Conservation (phyloP, 35 echinoderm and acorn worm species). For the Ophioderma brevispina region DNA sequence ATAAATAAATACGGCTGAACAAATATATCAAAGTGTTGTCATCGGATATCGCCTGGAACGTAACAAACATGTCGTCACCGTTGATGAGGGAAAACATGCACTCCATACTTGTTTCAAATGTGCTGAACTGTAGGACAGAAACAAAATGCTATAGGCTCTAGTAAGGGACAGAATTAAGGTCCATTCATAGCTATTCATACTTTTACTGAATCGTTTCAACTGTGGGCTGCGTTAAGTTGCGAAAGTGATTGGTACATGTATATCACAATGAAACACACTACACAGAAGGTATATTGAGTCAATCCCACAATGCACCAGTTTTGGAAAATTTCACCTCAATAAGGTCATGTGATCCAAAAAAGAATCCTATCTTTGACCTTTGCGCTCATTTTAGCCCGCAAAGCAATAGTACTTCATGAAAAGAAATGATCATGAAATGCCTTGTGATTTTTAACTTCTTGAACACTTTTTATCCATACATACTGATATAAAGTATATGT, state of each 20-base stretch:
- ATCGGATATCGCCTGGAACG: constrained; percentile 81
- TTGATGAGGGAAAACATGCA: constrained; percentile 98
- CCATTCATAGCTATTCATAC: background rate
- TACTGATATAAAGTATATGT: no score
- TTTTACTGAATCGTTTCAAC: background rate
- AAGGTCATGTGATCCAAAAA: no score
- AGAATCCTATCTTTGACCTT: no score
- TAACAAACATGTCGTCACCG: constrained; percentile 98
- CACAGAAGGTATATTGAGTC: no score
- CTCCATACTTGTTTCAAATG: constrained; percentile 61
- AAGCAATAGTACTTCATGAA: no score
- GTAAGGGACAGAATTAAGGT: background rate
- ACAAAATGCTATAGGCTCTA: background rate
- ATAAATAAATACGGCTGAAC: constrained; percentile 88
- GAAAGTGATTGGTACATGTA: background rate
- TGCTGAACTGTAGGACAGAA: constrained; percentile 63
- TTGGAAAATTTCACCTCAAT: no score
- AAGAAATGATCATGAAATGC: no score
- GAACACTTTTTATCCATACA: no score
- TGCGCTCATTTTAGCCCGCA: no score
- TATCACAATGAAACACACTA: no score
- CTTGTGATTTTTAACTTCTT: no score
- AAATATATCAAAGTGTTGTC: constrained; percentile 57
- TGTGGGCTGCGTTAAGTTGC: background rate
- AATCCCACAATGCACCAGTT: no score